Percentiles rank a stretch among this genome's conserved stretches.
Evolutionary conservation across 37 sponge, comb jelly and placozoan species (phyloP).

Genomic region (Chondrosia reniformis): DNA sequence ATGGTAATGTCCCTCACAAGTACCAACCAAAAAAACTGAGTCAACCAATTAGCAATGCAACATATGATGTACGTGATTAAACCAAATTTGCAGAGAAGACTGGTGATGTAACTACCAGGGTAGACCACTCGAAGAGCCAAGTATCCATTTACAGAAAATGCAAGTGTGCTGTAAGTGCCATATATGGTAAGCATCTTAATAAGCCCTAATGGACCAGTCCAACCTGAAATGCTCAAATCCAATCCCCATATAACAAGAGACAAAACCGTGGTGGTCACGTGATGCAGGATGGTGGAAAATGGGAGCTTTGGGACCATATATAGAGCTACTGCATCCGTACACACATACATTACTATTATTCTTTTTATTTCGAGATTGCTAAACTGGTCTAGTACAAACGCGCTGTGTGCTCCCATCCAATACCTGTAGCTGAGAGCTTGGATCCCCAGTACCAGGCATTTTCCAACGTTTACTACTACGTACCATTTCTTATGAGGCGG

Average conservation of each 20-base stretch:
- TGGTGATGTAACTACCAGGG: conserved; percentile 29
- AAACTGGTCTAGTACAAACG: conserved; percentile 37
- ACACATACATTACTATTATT: conserved; percentile 48
- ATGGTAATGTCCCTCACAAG: conserved; percentile 19
- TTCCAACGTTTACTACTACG: conserved; percentile 75
- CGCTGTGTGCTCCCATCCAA: conserved; percentile 35
- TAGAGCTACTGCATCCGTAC: conserved; percentile 77
- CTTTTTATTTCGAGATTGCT: conserved; percentile 42
- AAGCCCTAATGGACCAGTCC: conserved; percentile 59
- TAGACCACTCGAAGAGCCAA: conserved; percentile 82
- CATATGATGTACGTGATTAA: conserved; percentile 54
- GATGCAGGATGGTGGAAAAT: conserved; percentile 62
- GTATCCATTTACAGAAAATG: conserved; percentile 75
- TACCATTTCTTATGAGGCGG: conserved; percentile 88
- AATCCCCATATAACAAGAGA: conserved; percentile 31
- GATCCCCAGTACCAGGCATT: conserved; percentile 50
- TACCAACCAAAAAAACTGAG: conserved; percentile 62
- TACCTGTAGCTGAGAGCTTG: conserved; percentile 38
- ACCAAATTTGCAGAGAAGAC: conserved; percentile 31
- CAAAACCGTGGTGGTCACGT: conserved; percentile 45
- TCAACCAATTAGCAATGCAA: conserved; percentile 66
- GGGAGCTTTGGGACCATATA: conserved; percentile 81
- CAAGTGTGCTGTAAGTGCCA: conserved; percentile 57
- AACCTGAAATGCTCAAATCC: conserved; percentile 38
- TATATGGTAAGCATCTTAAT: conserved; percentile 67